Conservation (phyloP, 2,888 invertebrate species). For the Phaedon cochleariae region DNA sequence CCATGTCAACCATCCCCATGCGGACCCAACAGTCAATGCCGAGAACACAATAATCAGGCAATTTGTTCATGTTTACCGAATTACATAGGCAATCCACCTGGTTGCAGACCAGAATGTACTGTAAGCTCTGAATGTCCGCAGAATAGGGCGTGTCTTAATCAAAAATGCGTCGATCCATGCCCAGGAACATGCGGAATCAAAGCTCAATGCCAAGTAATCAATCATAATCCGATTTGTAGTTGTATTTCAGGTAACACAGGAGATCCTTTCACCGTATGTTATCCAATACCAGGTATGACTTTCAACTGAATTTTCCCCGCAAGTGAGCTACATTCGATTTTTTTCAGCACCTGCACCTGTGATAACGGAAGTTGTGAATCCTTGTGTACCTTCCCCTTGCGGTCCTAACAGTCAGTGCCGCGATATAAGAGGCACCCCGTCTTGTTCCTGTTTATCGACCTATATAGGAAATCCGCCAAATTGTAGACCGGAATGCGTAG, state of each 20-base stretch:
- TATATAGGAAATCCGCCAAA: slow-evolving; percentile 75
- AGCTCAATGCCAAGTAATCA: slow-evolving; percentile 80
- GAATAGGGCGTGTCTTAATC: slow-evolving; percentile 81
- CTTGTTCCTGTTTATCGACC: slow-evolving; percentile 75
- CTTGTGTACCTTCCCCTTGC: slow-evolving; percentile 61
- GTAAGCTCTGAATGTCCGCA: slow-evolving; percentile 83
- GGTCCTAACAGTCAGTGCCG: slow-evolving; percentile 67
- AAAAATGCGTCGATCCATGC: slow-evolving; percentile 84
- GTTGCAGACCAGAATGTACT: slow-evolving; percentile 84
- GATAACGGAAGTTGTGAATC: slow-evolving; percentile 43
- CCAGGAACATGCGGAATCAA: slow-evolving; percentile 82
- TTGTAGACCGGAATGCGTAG: slow-evolving; percentile 67
- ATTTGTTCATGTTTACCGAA: slow-evolving; percentile 80
- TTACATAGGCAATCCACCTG: slow-evolving; percentile 80
- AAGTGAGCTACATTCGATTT: slow-evolving; percentile 29
- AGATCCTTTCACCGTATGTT: slow-evolving; percentile 82
- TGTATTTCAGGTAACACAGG: slow-evolving; percentile 79
- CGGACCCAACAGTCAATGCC: slow-evolving; percentile 82
- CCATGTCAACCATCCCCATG: slow-evolving; percentile 84
- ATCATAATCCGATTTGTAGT: slow-evolving; percentile 84
- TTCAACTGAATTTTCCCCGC: background rate
- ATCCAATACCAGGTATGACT: slow-evolving; percentile 63
- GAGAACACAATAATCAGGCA: slow-evolving; percentile 73
- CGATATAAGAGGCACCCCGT: slow-evolving; percentile 72
- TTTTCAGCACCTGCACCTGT: slow-evolving; percentile 43